Conservation (phyloP, 2,797 vertebrate species). For the Eulemur rubriventer region DNA sequence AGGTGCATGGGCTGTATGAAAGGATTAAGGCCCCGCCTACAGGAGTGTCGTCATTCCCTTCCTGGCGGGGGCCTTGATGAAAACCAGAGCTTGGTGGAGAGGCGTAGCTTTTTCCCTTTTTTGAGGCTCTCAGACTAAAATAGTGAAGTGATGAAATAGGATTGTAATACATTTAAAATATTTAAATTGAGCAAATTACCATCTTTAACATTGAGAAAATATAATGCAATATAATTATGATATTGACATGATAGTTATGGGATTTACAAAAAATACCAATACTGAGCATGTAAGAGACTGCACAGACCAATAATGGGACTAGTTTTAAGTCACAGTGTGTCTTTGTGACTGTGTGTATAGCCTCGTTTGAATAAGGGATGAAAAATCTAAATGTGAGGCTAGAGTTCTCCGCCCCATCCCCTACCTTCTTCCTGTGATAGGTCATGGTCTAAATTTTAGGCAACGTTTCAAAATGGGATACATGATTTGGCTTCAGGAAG, state of each 20-base stretch:
- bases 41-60: not conserved
- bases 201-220: conserved; percentile 10
- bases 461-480: conserved; percentile 19
- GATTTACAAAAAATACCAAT: not conserved
- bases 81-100: not conserved
- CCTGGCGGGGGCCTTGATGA: not conserved
- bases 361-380: not conserved
- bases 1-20: not conserved
- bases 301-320: not conserved
- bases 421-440: not conserved
- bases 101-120: not conserved
- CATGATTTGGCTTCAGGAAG: not conserved
- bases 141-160: not conserved
- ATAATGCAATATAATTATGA: not conserved
- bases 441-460: not conserved
- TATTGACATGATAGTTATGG: not conserved
- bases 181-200: not conserved
- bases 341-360: not conserved
- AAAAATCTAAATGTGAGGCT: conserved; percentile 23
- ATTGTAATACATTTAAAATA: not conserved
- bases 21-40: not conserved
- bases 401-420: not conserved
- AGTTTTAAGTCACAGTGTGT: not conserved
- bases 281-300: not conserved
- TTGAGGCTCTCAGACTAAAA: conserved; percentile 6